Percentiles rank a stretch among this genome's conserved stretches.
Conservation (phyloP, 2,888 invertebrate genomes). For the Drosophila neonasuta region DNA sequence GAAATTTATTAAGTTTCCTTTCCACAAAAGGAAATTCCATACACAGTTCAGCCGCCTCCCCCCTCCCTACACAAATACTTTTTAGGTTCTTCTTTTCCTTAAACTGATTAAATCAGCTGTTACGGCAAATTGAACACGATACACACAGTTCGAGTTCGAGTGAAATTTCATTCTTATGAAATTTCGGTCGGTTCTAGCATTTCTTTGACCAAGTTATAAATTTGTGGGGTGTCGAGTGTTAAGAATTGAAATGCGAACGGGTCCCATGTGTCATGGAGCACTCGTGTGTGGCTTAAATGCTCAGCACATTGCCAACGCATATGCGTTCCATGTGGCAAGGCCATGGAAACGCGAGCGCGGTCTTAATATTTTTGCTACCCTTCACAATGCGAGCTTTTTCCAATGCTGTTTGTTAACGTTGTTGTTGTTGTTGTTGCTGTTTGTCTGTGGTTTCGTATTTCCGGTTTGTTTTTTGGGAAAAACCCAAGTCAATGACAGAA, state of each 20-base stretch:
- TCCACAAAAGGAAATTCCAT: conserved; percentile 20
- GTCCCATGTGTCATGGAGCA: conserved; percentile 56
- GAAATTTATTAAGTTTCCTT: conserved; percentile 44
- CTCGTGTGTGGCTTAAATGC: conserved; percentile 53
- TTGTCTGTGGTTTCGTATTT: conserved; percentile 41
- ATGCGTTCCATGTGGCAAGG: conserved; percentile 53
- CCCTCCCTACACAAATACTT: not conserved
- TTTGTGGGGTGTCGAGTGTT: conserved; percentile 39
- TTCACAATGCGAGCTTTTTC: conserved; percentile 28
- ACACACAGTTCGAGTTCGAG: conserved; percentile 1
- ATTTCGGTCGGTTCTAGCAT: conserved; percentile 32
- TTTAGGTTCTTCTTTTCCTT: not conserved
- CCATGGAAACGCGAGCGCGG: conserved; percentile 40
- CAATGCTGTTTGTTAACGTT: not conserved
- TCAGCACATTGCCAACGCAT: conserved; percentile 42
- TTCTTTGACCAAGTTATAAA: conserved; percentile 36
- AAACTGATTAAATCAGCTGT: conserved; percentile 53
- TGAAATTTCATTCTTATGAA: conserved; percentile 54
- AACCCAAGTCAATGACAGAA: conserved; percentile 51
- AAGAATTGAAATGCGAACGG: conserved; percentile 40
- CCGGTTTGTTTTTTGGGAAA: conserved; percentile 44
- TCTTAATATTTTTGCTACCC: conserved; percentile 41
- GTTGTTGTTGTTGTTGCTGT: conserved; percentile 10
- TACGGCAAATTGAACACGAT: conserved; percentile 53
- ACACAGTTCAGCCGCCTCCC: not conserved